Conservation (phyloP, 2,888 invertebrate species). For the Agonopterix heracliana region DNA sequence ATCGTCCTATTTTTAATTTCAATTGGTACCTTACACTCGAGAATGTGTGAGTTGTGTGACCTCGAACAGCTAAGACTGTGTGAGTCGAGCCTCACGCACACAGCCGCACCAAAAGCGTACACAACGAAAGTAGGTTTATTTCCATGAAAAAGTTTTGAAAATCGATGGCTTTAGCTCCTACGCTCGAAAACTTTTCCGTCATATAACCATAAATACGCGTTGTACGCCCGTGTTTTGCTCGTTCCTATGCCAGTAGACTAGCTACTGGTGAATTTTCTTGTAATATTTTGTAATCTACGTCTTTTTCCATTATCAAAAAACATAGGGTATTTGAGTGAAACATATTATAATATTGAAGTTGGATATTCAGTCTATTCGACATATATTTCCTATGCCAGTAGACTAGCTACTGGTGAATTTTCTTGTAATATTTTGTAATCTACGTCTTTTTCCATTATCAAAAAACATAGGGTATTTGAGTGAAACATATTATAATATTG, state of each 20-base stretch:
- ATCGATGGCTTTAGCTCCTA: conserved; percentile 76
- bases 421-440: conserved; percentile 47
- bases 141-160: conserved; percentile 78
- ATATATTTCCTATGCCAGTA: conserved; percentile 34
- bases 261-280: conserved; percentile 46
- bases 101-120: conserved; percentile 38
- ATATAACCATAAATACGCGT: conserved; percentile 71
- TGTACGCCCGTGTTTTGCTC: conserved; percentile 60
- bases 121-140: conserved; percentile 75
- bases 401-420: conserved; percentile 44
- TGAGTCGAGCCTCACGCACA: conserved; percentile 48
- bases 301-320: conserved; percentile 16
- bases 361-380: no score
- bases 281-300: conserved; percentile 42
- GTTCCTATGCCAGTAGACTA: conserved; percentile 37
- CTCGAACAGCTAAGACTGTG: conserved; percentile 40
- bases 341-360: no score
- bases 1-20: no score
- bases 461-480: no score
- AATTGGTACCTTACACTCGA: conserved; percentile 6
- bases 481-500: no score
- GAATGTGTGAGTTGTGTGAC: conserved; percentile 55
- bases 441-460: conserved; percentile 21
- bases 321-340: no score
- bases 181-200: conserved; percentile 71